Evolutionary conservation across 2,113 vertebrate genomes (phyloP).

Genomic region (Plecotus auritus): DNA sequence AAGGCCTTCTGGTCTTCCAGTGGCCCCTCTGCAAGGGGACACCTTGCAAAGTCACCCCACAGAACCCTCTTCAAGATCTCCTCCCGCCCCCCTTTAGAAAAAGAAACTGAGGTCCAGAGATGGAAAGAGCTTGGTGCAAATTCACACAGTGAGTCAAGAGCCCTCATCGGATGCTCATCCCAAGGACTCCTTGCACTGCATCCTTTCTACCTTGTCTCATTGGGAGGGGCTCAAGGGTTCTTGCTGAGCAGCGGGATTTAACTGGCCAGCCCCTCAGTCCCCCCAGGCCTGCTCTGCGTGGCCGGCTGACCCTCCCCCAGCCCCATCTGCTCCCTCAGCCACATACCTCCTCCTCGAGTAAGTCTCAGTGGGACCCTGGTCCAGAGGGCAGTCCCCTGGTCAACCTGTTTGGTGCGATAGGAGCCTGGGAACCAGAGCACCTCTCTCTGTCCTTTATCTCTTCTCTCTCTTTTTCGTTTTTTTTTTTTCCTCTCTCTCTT

Average conservation of each 20-base stretch:
- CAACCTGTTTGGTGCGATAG: background rate
- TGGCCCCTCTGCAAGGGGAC: background rate
- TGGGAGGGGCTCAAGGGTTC: background rate
- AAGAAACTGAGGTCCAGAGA: background rate
- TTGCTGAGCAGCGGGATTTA: background rate
- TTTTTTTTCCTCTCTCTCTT: background rate
- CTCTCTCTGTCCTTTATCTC: background rate
- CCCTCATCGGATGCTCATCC: background rate
- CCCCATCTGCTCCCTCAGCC: background rate
- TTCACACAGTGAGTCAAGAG: background rate
- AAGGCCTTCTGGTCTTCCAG: background rate
- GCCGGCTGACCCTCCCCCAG: background rate
- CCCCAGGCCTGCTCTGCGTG: background rate
- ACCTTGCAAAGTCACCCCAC: background rate
- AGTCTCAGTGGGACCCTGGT: background rate
- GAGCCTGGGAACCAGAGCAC: background rate
- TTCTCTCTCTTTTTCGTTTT: background rate
- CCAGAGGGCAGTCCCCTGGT: background rate
- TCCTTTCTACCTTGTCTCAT: background rate
- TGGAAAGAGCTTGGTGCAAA: background rate
- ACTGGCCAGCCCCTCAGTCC: background rate
- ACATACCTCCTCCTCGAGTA: constrained; percentile 46
- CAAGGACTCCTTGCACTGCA: background rate
- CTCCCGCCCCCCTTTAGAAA: background rate
- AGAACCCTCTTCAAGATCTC: background rate